Evolutionary conservation across 2,113 vertebrate species (phyloP).

Genomic region (Osmerus mordax): DNA sequence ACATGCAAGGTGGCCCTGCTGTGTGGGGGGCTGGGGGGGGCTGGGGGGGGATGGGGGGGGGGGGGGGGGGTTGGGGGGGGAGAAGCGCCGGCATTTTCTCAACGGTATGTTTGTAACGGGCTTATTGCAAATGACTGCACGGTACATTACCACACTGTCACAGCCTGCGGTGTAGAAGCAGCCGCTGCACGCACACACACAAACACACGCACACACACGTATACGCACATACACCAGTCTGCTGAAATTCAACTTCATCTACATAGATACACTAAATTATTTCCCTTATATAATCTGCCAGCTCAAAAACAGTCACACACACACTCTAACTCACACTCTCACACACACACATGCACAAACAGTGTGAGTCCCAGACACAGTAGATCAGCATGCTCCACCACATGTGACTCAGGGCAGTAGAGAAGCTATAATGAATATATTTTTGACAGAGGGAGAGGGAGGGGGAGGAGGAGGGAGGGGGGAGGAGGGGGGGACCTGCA

Average conservation of each 20-base stretch:
- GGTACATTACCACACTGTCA: constrained; percentile 63
- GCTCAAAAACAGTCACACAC: constrained; percentile 1
- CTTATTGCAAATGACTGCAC: constrained; percentile 68
- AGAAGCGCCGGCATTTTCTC: constrained; percentile 49
- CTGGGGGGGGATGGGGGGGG: too few relatives aligned
- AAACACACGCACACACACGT: constrained; percentile 6
- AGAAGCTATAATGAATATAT: constrained; percentile 69
- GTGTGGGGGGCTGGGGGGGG: too few relatives aligned
- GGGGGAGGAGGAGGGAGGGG: constrained; percentile 43
- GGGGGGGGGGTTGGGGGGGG: background rate
- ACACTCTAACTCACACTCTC: constrained; percentile 1
- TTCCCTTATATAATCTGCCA: constrained; percentile 4
- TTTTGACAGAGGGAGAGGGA: constrained; percentile 57
- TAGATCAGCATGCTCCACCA: constrained; percentile 62
- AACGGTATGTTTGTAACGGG: constrained; percentile 61
- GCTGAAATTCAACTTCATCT: background rate
- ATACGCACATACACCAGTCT: constrained; percentile 18
- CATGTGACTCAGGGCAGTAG: constrained; percentile 61
- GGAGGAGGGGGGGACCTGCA: constrained; percentile 26
- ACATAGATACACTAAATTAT: constrained; percentile 18
- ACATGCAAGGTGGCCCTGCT: too few relatives aligned
- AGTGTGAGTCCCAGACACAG: constrained; percentile 32
- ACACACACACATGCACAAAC: constrained; percentile 2
- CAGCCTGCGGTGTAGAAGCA: constrained; percentile 53
- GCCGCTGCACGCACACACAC: constrained; percentile 26